A percentile compares a stretch with the other conserved stretches of the same genome.
These are phyloP conservation scores for Temnothorax rugatulus DNA, from an alignment of 2,888 invertebrate species.

Conservation along the genomic window DNA sequence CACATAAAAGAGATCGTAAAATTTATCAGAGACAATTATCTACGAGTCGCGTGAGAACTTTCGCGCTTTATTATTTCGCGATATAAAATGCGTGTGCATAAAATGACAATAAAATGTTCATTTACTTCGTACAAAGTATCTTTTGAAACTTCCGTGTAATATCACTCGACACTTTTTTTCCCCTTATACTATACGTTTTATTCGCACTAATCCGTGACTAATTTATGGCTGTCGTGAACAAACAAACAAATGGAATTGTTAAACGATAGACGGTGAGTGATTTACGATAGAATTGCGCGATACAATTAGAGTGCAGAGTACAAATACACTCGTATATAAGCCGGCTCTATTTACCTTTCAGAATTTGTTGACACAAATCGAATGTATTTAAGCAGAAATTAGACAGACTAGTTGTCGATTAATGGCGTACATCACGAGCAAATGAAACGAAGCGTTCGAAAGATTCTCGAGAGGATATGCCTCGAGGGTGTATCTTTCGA, in stretches of 20 bases:
- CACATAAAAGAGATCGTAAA: neutral
- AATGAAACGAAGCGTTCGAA: no score
- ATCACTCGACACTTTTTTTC: neutral
- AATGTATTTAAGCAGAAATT: no score
- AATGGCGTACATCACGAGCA: no score
- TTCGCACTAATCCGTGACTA: neutral
- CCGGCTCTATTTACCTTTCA: constrained; percentile 45
- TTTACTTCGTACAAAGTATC: neutral
- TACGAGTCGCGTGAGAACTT: neutral
- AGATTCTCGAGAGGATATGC: constrained; percentile 30
- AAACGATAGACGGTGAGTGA: constrained; percentile 4
- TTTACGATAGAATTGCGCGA: constrained; percentile 2
- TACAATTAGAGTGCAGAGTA: constrained; percentile 37
- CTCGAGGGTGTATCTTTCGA: constrained; percentile 18
- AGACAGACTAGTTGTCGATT: no score
- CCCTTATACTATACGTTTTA: neutral
- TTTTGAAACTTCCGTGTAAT: neutral
- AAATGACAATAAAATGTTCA: neutral
- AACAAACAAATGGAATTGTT: neutral
- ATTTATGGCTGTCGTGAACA: neutral
- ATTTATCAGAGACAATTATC: neutral
- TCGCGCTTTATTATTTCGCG: neutral
- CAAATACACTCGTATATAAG: constrained; percentile 40
- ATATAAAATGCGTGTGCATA: neutral
- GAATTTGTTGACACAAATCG: no score